These are phyloP conservation scores for Erebia palarica DNA, from an alignment of 2,888 invertebrate genomes.

Conservation along the genomic window DNA sequence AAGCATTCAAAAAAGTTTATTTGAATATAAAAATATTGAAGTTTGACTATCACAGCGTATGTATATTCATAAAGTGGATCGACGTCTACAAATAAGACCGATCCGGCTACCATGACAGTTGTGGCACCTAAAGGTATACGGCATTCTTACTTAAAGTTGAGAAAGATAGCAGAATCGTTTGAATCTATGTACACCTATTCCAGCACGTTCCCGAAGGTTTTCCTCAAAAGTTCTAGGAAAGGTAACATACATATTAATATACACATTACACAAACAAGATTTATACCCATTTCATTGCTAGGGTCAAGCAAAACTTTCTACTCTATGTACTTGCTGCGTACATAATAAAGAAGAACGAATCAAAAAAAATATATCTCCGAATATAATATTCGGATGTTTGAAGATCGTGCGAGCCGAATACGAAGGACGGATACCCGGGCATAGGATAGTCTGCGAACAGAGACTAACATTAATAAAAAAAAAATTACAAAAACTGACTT, in stretches of 20 bases:
- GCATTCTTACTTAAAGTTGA: no score
- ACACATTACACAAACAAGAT: conserved; percentile 10
- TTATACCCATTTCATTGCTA: conserved; percentile 5
- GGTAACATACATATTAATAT: not conserved
- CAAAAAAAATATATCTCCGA: conserved; percentile 40
- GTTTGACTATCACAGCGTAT: no score
- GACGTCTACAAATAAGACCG: no score
- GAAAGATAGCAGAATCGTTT: no score
- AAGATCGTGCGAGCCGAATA: conserved; percentile 40
- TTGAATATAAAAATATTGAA: no score
- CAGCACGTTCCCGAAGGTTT: no score
- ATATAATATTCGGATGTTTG: conserved; percentile 43
- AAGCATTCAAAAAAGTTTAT: no score
- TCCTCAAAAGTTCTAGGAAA: no score
- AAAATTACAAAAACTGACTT: not conserved
- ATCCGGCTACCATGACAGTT: no score
- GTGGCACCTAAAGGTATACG: no score
- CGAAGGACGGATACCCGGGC: conserved; percentile 31
- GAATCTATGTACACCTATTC: no score
- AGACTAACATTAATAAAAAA: not conserved
- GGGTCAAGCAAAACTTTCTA: conserved; percentile 35
- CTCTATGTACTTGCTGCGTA: conserved; percentile 33
- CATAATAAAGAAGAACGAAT: conserved; percentile 36
- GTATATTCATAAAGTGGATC: no score
- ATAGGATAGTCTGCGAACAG: conserved; percentile 27